Base-by-base conservation (phyloP, 2,888 invertebrate species). In the Andrena camellia region DNA sequence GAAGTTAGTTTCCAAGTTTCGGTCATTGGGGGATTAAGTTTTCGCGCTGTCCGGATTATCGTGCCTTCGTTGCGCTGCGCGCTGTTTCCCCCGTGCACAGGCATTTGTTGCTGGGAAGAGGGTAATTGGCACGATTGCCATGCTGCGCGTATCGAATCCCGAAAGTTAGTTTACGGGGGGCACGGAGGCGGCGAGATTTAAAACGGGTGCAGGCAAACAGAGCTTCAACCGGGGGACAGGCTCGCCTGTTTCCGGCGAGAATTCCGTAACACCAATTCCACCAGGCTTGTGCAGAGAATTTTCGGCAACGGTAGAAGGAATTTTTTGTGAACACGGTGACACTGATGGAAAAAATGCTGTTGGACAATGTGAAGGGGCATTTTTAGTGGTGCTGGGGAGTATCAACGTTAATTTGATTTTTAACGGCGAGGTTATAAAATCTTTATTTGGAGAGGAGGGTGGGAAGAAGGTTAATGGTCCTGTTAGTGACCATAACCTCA, bases 11-110 rank as follows among this genome's bases (percentile, higher is more conserved):
- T 26, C 7, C 17, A 83, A 84, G 75, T 84, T 84, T 69, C 20
- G 72, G 69, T 66, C 84, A 75, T 60, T n/a, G 74, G 75, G 72
- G 83, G 74, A 84, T 83, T 72, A 79, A 75, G 74, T 83, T 83
- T 79, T 78, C 78, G 26, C 60, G 23, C 48, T 60, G 31, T 33
- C 60, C 31, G 59, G 74, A 75, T 84, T 79, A 83, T 75, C 69
- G 63, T 72, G 35, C 35, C 64, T 35, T 54, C 35, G 71, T 64
- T 60, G 59, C 31, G 59, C 52, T n/a, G 54, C 20, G 63, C 50
- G 48, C 35, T 33, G 68, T 35, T 52, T n/a, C 42, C 42, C 26
- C 7, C 17, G 10, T 26, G 35, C 54, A 81, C 29, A 52, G 54
- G 68, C 76, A 81, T 69, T 72, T 69, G 80, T 68, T 29, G 31